Base-by-base conservation (phyloP, 2,888 invertebrate species). In the Spilosoma lubricipeda region DNA sequence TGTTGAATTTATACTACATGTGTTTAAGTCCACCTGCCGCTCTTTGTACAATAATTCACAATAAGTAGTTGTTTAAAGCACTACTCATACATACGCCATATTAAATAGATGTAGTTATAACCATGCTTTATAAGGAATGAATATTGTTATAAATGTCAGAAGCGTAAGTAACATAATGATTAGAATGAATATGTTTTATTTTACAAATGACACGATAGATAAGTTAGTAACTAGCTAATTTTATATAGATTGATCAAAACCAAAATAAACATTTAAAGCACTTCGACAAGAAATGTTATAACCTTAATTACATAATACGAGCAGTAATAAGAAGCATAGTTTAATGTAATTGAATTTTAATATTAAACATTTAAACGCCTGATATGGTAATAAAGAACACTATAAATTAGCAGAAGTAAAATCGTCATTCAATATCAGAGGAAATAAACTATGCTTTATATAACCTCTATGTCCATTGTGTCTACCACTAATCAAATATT, bases 81-180 rank as follows among this genome's bases (percentile, higher is more conserved):
- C 59, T 15, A 27, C 59, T 59, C 30, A 63, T 63, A 30, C 15
- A 30, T 27, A 63, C 59, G 27, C 27, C 27, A 27, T 59, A 13
- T 27, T 13, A 27, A 13, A 59, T n/a, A 59, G 2, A 13, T 3
- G 13, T 52, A 3, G 0, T 8, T 77, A 77, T 76, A 23, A 33
- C 23, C 36, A 52, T 33, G 36, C n/a, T 70, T 59, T 42, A 18
- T 48, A 20, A 42, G 36, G 15, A 30, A 36, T 15, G 36, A 76
- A 82, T 80, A 83, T 81, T 87, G 81, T 84, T 83, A 85, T 85
- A 89, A 91, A 91, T 90, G 90, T 91, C 91, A 91, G 84, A 79
- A 75, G 70, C 63, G 82, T 82, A 82, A 87, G 90, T 88, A 88
- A 74, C 84, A 89, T 89, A 83, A 48, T 20, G 4, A 36, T 70